Base-by-base conservation (phyloP, 1,140 invertebrate genomes). In the Drosophila takahashii region DNA sequence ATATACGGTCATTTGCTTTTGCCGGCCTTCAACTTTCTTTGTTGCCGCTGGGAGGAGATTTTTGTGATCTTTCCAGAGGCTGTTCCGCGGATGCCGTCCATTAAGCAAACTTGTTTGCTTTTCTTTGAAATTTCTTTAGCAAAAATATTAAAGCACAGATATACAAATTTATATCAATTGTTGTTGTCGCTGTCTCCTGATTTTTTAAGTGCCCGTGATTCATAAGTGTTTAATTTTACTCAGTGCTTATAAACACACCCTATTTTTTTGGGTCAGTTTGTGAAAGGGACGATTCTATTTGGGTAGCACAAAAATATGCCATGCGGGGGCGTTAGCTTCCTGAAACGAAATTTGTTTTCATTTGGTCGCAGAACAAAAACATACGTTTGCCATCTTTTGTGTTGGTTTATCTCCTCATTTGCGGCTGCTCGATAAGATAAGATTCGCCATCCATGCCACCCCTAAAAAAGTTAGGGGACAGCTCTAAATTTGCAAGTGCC, bases 1-100 rank as follows among this genome's bases (percentile, higher is more conserved):
- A 85, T 85, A 85, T 79, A 83, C 84, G 84, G 84, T 87, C 84
- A 89, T 79, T 79, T 86, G 45, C 61, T 76, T 72, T 84, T 54
- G 62, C 48, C 78, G 84, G 79, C 84, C 84, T 87, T 87, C 84
- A 89, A 87, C 84, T 87, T 87, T 87, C 84, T 89, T 87, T 87
- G 85, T 87, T 89, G 75, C 60, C 57, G 44, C 29, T 50, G 64
- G 41, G 45, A 41, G 62, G 39, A 53, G 47, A 32, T 57, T 53
- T 75, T 76, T 69, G 52, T 77, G 62, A 60, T 77, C 37, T 61
- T 65, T 58, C 42, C 47, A 57, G 58, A 48, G 47, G 60, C 58
- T 54, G 51, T 64, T 69, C 76, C 65, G 52, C 61, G 72, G 66
- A 80, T 85, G 83, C 48, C 48, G 74, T 53, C 83, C 76, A 83